phyloP scores from a whole-genome alignment of 2,888 invertebrate genomes.

The Abscondita cerata region DNA sequence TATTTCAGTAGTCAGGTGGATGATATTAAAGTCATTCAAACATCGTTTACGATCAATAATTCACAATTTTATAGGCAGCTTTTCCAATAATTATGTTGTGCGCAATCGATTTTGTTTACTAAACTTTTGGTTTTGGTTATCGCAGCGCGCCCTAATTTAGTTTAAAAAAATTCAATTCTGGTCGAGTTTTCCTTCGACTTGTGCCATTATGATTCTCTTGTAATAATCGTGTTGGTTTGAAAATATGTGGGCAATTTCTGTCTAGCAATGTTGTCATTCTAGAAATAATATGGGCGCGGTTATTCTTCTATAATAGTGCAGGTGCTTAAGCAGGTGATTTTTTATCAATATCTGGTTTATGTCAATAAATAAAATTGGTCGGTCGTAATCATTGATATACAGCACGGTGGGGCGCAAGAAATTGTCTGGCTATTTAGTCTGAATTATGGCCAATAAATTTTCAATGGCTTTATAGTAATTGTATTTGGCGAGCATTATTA shows the following conservation, averaged over 20 bases:
- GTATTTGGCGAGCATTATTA: constrained; percentile 30
- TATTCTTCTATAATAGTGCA: constrained; percentile 23
- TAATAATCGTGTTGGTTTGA: constrained; percentile 20
- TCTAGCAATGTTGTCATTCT: constrained; percentile 17
- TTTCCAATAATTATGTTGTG: not conserved
- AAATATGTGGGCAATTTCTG: constrained; percentile 18
- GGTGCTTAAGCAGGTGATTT: constrained; percentile 34
- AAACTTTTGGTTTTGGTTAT: too few species aligned
- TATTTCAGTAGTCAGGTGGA: constrained; percentile 17
- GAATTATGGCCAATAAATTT: constrained; percentile 41
- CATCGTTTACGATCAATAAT: constrained; percentile 7
- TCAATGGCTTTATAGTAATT: constrained; percentile 36
- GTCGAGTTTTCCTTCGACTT: too few species aligned
- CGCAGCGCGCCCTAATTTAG: too few species aligned
- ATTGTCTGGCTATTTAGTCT: constrained; percentile 36
- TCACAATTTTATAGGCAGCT: constrained; percentile 6
- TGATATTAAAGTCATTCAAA: constrained; percentile 12
- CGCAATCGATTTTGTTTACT: not conserved
- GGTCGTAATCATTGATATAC: constrained; percentile 40
- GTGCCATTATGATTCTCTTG: constrained; percentile 8
- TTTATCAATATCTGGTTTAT: constrained; percentile 39
- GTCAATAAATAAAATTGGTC: constrained; percentile 42
- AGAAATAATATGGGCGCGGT: constrained; percentile 19
- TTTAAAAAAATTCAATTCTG: too few species aligned
- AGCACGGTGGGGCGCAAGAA: constrained; percentile 36